These are phyloP conservation scores for Epistrophe grossulariae DNA, from an alignment of 2,888 invertebrate species.

Conservation along the genomic window DNA sequence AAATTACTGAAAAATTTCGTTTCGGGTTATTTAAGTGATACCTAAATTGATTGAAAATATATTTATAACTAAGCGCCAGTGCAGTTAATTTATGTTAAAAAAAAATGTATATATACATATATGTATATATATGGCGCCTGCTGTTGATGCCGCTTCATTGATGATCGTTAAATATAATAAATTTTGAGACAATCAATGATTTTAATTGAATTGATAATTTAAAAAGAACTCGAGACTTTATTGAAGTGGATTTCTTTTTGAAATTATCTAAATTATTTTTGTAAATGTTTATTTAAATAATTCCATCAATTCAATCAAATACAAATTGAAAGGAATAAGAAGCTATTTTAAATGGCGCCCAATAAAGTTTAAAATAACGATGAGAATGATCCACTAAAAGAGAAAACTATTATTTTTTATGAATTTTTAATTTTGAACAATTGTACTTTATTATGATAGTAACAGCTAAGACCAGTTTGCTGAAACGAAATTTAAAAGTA, in stretches of 20 bases:
- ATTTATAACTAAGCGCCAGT: neutral
- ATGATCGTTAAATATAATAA: neutral
- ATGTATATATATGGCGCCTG: constrained; percentile 9
- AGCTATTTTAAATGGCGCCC: too few species aligned
- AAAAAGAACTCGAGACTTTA: neutral
- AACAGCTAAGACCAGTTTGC: too few species aligned
- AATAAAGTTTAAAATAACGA: too few species aligned
- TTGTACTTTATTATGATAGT: too few species aligned
- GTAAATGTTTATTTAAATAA: too few species aligned
- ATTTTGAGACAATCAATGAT: neutral
- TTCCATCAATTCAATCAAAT: too few species aligned
- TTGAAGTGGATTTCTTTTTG: neutral
- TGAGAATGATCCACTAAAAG: too few species aligned
- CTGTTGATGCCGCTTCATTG: neutral
- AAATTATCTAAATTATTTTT: neutral
- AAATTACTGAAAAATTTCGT: neutral
- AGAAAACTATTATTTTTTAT: too few species aligned
- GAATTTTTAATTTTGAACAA: too few species aligned
- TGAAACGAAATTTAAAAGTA: too few species aligned
- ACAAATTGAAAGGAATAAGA: too few species aligned
- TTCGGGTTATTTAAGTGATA: neutral
- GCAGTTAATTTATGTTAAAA: neutral
- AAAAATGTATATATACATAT: neutral
- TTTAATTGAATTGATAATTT: neutral
- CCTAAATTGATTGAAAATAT: constrained; percentile 3